Percentiles rank a stretch among this genome's conserved stretches.
phyloP scores from a whole-genome alignment of 2,888 invertebrate species.

The Papilio protenor region DNA sequence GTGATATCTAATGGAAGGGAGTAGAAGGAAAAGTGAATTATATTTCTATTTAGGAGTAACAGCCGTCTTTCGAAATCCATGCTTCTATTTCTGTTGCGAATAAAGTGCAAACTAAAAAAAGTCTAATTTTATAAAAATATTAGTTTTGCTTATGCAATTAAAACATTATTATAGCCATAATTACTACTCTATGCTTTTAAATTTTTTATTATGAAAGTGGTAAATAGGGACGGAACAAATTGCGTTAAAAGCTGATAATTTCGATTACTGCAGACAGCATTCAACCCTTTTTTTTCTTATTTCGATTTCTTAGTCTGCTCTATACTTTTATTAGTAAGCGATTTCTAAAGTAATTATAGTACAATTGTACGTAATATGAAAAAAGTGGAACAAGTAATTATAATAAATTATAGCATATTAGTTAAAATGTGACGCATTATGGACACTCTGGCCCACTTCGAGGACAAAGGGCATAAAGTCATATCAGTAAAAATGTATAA shows the following conservation, averaged over 20 bases:
- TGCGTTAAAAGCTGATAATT: neutral
- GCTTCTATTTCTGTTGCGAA: neutral
- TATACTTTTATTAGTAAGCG: neutral
- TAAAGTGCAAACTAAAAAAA: neutral
- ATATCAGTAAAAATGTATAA: neutral
- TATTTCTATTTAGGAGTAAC: neutral
- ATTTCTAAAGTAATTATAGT: neutral
- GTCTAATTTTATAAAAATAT: constrained; percentile 1
- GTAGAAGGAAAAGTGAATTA: neutral
- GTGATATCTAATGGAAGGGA: neutral
- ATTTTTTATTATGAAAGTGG: neutral
- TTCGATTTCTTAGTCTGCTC: neutral
- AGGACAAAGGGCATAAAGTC: neutral
- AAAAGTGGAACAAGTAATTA: too few relatives aligned
- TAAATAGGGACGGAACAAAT: constrained; percentile 8
- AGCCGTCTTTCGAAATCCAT: neutral
- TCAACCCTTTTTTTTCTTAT: neutral
- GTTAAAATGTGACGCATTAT: too few relatives aligned
- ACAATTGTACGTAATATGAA: neutral
- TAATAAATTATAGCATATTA: neutral
- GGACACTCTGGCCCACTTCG: too few relatives aligned
- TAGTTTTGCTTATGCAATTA: neutral
- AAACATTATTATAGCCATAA: neutral
- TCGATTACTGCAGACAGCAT: neutral
- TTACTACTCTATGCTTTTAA: neutral